A percentile compares a stretch with the other conserved stretches of the same genome.
phyloP scores from a whole-genome alignment of 1,140 invertebrate species.

The Drosophila jambulina region DNA sequence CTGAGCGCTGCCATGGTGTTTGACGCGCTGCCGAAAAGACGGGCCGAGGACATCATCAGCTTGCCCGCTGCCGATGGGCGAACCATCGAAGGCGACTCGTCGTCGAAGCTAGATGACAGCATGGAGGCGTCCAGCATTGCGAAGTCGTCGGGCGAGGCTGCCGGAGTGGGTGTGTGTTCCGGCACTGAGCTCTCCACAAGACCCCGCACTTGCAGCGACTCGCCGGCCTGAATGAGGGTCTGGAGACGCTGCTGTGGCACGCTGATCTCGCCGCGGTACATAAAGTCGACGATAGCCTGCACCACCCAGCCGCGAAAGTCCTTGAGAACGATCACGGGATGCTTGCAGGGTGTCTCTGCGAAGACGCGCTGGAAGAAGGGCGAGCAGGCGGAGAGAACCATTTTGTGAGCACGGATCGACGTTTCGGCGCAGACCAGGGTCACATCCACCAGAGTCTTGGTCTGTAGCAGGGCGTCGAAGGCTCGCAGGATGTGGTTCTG shows the following conservation, averaged over 20 bases:
- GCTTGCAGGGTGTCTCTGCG: constrained; percentile 96
- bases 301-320: constrained; percentile 94
- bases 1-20: constrained; percentile 67
- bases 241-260: constrained; percentile 93
- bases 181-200: constrained; percentile 90
- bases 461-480: constrained; percentile 93
- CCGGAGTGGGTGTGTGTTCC: constrained; percentile 88
- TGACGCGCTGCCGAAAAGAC: constrained; percentile 61
- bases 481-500: constrained; percentile 93
- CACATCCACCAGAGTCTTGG: constrained; percentile 94
- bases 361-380: constrained; percentile 96
- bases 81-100: constrained; percentile 76
- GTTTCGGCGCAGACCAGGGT: constrained; percentile 94
- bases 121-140: constrained; percentile 79
- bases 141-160: constrained; percentile 87
- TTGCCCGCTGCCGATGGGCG: constrained; percentile 54
- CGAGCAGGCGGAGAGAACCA: constrained; percentile 95
- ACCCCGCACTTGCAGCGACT: constrained; percentile 93
- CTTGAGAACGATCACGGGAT: constrained; percentile 95
- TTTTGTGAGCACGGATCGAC: constrained; percentile 94
- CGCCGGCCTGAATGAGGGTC: constrained; percentile 93
- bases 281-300: constrained; percentile 95
- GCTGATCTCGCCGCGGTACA: constrained; percentile 96
- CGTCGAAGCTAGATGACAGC: constrained; percentile 74
- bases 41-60: constrained; percentile 69